These are phyloP conservation scores for Caenorhabditis sinica DNA, from an alignment of 2,888 invertebrate species.

Conservation along the genomic window DNA sequence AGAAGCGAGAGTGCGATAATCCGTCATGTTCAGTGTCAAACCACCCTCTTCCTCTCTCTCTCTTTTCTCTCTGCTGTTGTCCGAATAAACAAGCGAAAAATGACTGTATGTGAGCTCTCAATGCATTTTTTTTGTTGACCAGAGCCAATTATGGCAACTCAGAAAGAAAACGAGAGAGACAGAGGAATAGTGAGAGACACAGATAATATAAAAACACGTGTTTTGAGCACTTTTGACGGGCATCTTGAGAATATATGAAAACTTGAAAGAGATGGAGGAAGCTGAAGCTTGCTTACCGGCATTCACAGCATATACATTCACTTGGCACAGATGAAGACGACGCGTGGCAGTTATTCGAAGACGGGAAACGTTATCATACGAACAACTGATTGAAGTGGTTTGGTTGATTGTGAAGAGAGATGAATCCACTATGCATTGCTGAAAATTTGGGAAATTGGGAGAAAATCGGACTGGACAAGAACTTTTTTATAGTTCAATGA, in stretches of 20 bases:
- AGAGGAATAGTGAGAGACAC: conserved; percentile 28
- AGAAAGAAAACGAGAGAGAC: background rate
- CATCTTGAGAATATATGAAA: conserved; percentile 39
- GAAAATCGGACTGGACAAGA: no score
- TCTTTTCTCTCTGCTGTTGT: background rate
- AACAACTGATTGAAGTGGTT: conserved; percentile 63
- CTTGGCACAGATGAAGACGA: conserved; percentile 76
- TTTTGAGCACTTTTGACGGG: conserved; percentile 53
- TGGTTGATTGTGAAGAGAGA: conserved; percentile 64
- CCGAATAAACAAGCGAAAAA: conserved; percentile 18
- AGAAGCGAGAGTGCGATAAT: conserved; percentile 52
- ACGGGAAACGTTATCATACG: conserved; percentile 63
- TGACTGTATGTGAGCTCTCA: conserved; percentile 17
- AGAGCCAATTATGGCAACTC: conserved; percentile 54
- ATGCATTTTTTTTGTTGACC: conserved; percentile 36
- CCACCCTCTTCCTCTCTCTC: conserved; percentile 20
- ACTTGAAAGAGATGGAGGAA: background rate
- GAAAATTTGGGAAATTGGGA: no score
- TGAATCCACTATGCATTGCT: conserved; percentile 59
- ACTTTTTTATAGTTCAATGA: background rate
- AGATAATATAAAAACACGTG: conserved; percentile 54
- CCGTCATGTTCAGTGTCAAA: conserved; percentile 63
- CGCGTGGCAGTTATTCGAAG: conserved; percentile 70
- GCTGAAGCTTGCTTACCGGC: conserved; percentile 70
- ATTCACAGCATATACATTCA: conserved; percentile 76